Evolutionary conservation across 2,888 invertebrate species (phyloP).

Genomic region (Pediacus dermestoides): DNA sequence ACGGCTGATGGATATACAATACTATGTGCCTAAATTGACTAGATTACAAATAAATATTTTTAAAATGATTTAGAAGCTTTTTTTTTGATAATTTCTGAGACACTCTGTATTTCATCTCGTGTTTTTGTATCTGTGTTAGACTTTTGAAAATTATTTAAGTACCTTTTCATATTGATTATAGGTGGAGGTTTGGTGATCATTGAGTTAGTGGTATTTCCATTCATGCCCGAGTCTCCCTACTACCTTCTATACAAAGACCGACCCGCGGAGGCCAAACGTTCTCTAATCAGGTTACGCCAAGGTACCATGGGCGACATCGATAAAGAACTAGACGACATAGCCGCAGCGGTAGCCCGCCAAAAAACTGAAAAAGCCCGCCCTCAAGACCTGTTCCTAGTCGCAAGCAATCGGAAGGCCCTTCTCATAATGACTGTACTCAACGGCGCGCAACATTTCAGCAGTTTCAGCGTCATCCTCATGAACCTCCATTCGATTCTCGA

Average conservation of each 20-base stretch:
- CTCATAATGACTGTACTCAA: slow-evolving; percentile 45
- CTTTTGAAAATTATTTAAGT: too few species aligned
- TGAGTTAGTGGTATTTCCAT: slow-evolving; percentile 32
- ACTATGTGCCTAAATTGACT: too few species aligned
- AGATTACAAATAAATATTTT: too few species aligned
- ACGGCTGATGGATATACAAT: too few species aligned
- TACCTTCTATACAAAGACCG: slow-evolving; percentile 39
- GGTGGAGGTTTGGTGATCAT: slow-evolving; percentile 10
- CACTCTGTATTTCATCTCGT: too few species aligned
- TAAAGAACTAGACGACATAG: slow-evolving; percentile 42
- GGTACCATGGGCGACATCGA: slow-evolving; percentile 35
- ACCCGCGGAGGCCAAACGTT: slow-evolving; percentile 36
- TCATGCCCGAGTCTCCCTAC: slow-evolving; percentile 48
- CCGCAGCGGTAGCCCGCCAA: slow-evolving; percentile 40
- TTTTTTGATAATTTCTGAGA: too few species aligned
- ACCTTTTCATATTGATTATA: too few species aligned
- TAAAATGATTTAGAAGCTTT: too few species aligned
- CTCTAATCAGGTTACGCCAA: slow-evolving; percentile 37
- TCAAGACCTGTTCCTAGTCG: slow-evolving; percentile 41
- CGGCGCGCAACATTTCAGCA: slow-evolving; percentile 44
- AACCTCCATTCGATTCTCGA: slow-evolving; percentile 45
- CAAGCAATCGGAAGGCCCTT: slow-evolving; percentile 44
- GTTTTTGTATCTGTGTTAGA: too few species aligned
- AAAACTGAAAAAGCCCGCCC: slow-evolving; percentile 41
- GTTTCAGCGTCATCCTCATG: slow-evolving; percentile 48